Base-by-base conservation (phyloP, 2,113 vertebrate species). In the Bos indicus region DNA sequence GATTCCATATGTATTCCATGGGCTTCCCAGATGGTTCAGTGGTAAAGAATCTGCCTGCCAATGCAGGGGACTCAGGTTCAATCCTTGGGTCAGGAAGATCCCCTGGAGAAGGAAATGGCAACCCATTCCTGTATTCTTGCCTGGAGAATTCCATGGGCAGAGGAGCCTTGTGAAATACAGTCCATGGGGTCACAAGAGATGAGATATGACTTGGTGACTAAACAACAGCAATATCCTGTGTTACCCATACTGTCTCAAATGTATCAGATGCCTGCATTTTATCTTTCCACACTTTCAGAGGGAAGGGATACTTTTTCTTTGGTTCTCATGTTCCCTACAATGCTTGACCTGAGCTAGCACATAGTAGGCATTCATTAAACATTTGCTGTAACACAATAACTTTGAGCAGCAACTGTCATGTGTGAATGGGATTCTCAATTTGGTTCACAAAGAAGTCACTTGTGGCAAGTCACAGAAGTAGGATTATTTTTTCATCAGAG, bases 401-500 rank as follows among this genome's bases (percentile, higher is more conserved):
- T 17, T 16, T 80, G 36, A 64, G 43, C 3, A 78, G 30, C 54
- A 86, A 12, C 40, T 74, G 36, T 52, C 26, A 0, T 6, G 7
- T 21, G 11, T 81, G 51, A 56, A 46, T 57, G 26, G 46, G 77
- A 57, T 19, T 6, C n/a, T 26, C 5, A 28, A 36, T 25, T 7
- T 56, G 48, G 21, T 59, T 77, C 62, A 91, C 51, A 54, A 62
- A 91, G 71, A 92, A 97, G 84, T 87, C 96, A 83, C 78, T 62
- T 87, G 71, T 46, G 26, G 48, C 15, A 43, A 96, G 33, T 88
- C 95, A 92, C 64, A 21, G 67, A 96, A 57, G 71, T 81, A 91
- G 94, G 92, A 95, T 95, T 91, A 88, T 90, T 85, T 97, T 97
- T 88, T 90, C 88, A 90, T 92, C 89, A 94, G 74, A 74, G 84